phyloP scores from a whole-genome alignment of 2,113 vertebrate genomes.

The Verasper variegatus region DNA sequence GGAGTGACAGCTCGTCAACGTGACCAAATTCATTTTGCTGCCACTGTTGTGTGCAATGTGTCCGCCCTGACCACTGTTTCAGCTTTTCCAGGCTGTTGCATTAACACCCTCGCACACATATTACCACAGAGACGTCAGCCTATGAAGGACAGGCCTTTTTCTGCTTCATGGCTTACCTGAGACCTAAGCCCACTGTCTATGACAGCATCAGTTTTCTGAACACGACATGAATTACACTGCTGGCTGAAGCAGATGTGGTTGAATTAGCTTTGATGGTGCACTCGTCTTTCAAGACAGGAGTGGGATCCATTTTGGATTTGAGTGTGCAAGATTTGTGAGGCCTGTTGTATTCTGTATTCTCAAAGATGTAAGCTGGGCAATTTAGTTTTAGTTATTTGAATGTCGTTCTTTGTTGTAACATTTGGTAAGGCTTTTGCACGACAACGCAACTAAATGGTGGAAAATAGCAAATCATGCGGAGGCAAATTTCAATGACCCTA shows the following conservation, averaged over 20 bases:
- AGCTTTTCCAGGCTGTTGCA: constrained; percentile 63
- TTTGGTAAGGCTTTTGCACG: too few species aligned
- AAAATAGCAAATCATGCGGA: too few species aligned
- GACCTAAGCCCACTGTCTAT: constrained; percentile 40
- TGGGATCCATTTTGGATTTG: not conserved
- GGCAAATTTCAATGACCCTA: too few species aligned
- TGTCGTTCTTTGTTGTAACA: too few species aligned
- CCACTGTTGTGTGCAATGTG: constrained; percentile 32
- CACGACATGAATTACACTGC: constrained; percentile 33
- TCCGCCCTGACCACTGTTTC: constrained; percentile 60
- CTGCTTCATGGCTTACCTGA: constrained; percentile 47
- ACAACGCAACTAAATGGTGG: too few species aligned
- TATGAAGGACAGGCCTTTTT: constrained; percentile 56
- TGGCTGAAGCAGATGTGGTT: constrained; percentile 29
- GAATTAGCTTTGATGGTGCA: constrained; percentile 29
- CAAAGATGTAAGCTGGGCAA: too few species aligned
- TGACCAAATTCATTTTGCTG: constrained; percentile 66
- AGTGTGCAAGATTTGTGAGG: not conserved
- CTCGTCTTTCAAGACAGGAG: constrained; percentile 25
- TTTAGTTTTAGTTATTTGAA: too few species aligned
- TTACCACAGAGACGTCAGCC: constrained; percentile 63
- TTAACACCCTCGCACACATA: constrained; percentile 65
- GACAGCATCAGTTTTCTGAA: constrained; percentile 50
- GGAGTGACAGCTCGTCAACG: constrained; percentile 65
- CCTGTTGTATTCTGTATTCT: not conserved